Conservation (phyloP, 2,888 invertebrate genomes). For the Drosophila tripunctata region DNA sequence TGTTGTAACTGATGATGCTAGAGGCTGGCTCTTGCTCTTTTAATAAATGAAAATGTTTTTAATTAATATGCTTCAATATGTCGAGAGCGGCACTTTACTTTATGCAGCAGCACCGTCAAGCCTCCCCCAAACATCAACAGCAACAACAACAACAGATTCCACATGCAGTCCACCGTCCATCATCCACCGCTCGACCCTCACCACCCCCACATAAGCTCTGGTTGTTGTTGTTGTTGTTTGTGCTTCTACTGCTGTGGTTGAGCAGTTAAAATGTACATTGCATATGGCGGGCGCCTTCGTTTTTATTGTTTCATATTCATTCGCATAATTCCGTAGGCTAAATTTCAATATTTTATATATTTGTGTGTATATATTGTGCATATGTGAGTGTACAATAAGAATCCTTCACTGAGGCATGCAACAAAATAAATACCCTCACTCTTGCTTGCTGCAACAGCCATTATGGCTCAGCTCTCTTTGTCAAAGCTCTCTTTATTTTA, state of each 20-base stretch:
- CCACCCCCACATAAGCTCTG: background rate
- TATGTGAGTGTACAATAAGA: slow-evolving; percentile 38
- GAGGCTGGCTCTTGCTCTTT: slow-evolving; percentile 55
- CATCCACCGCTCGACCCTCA: background rate
- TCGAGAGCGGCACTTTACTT: slow-evolving; percentile 65
- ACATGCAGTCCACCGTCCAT: slow-evolving; percentile 8
- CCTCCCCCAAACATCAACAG: slow-evolving; percentile 17
- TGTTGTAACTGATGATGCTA: slow-evolving; percentile 9
- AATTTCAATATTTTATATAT: slow-evolving; percentile 57
- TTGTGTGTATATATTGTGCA: slow-evolving; percentile 3
- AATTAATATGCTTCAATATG: slow-evolving; percentile 77
- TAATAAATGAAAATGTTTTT: slow-evolving; percentile 71
- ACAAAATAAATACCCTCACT: slow-evolving; percentile 47
- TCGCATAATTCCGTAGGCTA: slow-evolving; percentile 54
- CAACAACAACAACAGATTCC: slow-evolving; percentile 12
- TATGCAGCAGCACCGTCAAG: slow-evolving; percentile 26
- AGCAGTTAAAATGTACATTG: slow-evolving; percentile 28
- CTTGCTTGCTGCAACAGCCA: background rate
- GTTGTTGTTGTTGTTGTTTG: background rate
- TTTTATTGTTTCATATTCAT: slow-evolving; percentile 61
- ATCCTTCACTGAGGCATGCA: slow-evolving; percentile 45
- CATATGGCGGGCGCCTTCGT: slow-evolving; percentile 40
- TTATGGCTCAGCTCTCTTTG: slow-evolving; percentile 24
- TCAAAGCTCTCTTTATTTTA: slow-evolving; percentile 31
- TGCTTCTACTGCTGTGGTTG: slow-evolving; percentile 9